Conservation (phyloP, 64 coral and sea anemone genomes). For the Pocillopora verrucosa region DNA sequence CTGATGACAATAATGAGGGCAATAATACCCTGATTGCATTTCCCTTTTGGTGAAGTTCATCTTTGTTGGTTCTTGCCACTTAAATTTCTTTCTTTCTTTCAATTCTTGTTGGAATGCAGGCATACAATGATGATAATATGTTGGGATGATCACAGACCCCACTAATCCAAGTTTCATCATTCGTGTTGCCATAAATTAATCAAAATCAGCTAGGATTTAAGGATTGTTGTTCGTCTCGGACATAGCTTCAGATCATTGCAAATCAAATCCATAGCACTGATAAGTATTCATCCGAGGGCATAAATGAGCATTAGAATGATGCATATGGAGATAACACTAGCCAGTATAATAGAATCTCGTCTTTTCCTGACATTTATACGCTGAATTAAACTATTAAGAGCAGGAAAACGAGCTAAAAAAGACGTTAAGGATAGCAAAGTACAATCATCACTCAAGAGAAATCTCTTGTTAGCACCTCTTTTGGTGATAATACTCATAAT, state of each 20-base stretch:
- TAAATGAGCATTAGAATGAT: slow-evolving; percentile 71
- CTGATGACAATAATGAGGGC: no score
- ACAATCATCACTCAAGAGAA: no score
- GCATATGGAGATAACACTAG: slow-evolving; percentile 68
- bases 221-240: neutral
- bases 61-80: no score
- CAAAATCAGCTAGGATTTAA: neutral
- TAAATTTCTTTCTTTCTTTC: no score
- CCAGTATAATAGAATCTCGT: slow-evolving; percentile 72
- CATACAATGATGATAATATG: no score
- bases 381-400: slow-evolving; percentile 97
- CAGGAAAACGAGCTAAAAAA: slow-evolving; percentile 83
- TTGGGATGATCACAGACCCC: no score
- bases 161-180: no score
- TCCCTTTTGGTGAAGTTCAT: no score
- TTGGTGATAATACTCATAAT: neutral
- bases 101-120: no score
- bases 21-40: no score
- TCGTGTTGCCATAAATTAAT: neutral
- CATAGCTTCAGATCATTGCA: neutral
- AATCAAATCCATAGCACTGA: no score
- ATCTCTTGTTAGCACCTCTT: neutral
- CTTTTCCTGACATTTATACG: slow-evolving; percentile 83
- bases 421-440: slow-evolving; percentile 52
- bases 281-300: slow-evolving; percentile 43